Base-by-base conservation (phyloP, 2,888 invertebrate species). In the Acleris holmiana region DNA sequence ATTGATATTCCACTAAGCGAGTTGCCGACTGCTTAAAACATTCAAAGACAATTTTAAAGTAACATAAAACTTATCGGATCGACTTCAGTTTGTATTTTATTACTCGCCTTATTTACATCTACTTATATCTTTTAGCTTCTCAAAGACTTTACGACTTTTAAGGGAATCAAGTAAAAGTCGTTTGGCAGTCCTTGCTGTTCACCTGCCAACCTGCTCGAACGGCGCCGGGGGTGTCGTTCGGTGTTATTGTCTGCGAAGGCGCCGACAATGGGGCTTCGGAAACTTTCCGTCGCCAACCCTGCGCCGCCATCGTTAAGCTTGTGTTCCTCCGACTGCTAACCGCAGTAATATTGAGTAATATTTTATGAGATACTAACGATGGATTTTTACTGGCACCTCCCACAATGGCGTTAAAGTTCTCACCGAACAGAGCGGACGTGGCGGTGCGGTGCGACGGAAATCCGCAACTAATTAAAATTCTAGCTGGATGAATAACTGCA, bases 391-490 rank as follows among this genome's bases (percentile, higher is more conserved):
- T 35, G 23, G 60, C 48, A 50, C 65, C 49, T 54, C 48, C 46
- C 46, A 60, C 55, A 65, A 65, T 65, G 55, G 65, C 65, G 55
- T 55, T 55, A 65, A 65, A 65, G 60, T 65, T 65, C 65, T 65
- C 72, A 75, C 70, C 69, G 70, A 71, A 71, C 72, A 69, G 68
- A 72, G 71, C 74, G 73, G 74, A 70, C 77, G 71, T 58, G 61
- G 73, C 74, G 73, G 71, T 71, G 80, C 78, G 77, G 76, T 73
- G 76, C 79, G 73, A 73, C 83, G 86, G 84, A 84, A 83, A 84
- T 85, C 85, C 87, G 87, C 83, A 86, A 84, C 85, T 88, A 86
- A 89, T 90, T 90, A 89, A 88, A 88, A 90, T 88, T 88, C 82
- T 84, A 87, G 85, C 73, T 76, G 80, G 84, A 85, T 88, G 82